Evolutionary conservation across 2,113 vertebrate species (phyloP), one percentile per base, ranked within the genome.

Genomic region (Oncorhynchus keta): DNA sequence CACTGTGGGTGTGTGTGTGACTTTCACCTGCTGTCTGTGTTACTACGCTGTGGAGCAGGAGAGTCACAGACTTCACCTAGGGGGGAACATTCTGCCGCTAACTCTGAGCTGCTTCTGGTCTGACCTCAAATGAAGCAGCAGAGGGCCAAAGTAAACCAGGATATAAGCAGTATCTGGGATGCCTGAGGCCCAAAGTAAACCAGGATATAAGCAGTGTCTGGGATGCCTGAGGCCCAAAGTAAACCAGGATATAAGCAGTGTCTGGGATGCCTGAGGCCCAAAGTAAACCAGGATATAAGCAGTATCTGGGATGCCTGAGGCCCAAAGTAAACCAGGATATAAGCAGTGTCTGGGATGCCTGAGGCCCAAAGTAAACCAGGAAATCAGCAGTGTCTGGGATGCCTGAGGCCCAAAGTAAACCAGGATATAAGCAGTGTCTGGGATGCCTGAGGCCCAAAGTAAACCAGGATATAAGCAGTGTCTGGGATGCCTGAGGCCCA

Each of bases 291-390:
- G 75, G 82, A 87, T 73, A 59, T 77, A 84, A 85, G 85, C 87
- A 49, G 78, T 84, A 87, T 88, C 87, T 92, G 82, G 82, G 84
- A 88, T 84, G 77, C 78, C 77, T 79, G 16, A 70, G 59, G 66
- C 90, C 89, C 89, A 92, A 90, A 86, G 82, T 89, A 92, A 91
- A 90, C 86, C 70, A 68, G 75, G 82, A 87, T 73, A 59, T 77
- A 84, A 85, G 85, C 87, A 49, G 78, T 84, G 88, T 88, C 87
- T 92, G 82, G 82, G 84, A 88, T 84, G 77, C 78, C 77, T 79
- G 74, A 79, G 81, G 81, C 86, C 89, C 89, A 92, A 90, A 86
- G 83, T 89, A 92, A 91, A 90, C 86, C 70, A 68, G 75, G 82
- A 87, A 72, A 59, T 77, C 83, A 85, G 85, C 87, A 49, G 78